phyloP scores from a whole-genome alignment of 2,797 vertebrate genomes.

The Sciurus vulgaris region DNA sequence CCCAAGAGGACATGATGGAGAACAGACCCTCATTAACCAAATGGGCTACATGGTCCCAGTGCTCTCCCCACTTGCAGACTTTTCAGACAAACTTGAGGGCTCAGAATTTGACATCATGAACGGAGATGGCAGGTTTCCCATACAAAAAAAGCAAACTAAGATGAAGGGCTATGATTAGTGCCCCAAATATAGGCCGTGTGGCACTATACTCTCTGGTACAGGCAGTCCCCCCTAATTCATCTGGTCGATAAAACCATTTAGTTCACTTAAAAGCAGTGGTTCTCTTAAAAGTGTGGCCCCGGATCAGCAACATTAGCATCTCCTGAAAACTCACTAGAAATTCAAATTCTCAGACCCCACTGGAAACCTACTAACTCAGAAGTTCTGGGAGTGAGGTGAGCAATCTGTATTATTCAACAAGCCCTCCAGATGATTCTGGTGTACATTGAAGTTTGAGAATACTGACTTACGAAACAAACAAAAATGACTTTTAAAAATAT shows the following conservation, averaged over 20 bases:
- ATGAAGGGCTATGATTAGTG: not conserved
- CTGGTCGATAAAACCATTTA: not conserved
- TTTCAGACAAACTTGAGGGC: not conserved
- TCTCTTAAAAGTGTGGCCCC: not conserved
- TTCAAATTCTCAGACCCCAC: not conserved
- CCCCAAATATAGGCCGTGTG: not conserved
- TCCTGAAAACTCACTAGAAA: conserved; percentile 29
- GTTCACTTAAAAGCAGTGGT: not conserved
- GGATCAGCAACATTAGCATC: conserved; percentile 1
- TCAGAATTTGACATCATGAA: not conserved
- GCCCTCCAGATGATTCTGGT: not conserved
- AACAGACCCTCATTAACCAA: not conserved
- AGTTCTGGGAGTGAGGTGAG: not conserved
- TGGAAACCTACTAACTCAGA: conserved; percentile 17
- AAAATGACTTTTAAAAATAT: conserved; percentile 45
- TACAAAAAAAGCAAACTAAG: not conserved
- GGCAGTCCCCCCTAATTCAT: not conserved
- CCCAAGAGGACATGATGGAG: not conserved
- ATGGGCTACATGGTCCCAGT: not conserved
- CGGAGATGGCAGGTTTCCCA: not conserved
- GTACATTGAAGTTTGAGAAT: not conserved
- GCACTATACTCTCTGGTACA: not conserved
- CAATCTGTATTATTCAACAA: not conserved
- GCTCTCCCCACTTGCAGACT: not conserved
- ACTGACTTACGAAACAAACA: not conserved